These are phyloP conservation scores for Thunnus maccoyii DNA, from an alignment of 2,113 vertebrate species.

Conservation along the genomic window DNA sequence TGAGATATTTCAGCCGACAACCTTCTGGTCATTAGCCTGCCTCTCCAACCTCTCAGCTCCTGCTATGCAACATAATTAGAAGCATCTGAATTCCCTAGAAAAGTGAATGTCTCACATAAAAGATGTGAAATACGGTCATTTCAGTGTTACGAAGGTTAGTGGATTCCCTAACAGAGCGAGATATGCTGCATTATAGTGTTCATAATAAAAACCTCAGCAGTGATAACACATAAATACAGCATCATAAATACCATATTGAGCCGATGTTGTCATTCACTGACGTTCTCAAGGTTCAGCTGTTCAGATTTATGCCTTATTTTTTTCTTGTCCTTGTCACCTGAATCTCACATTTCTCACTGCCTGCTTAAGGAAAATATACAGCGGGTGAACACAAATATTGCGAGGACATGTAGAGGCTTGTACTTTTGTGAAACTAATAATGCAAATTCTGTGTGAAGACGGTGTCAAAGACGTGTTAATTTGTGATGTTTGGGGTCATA, in stretches of 20 bases:
- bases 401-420: neutral
- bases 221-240: slow-evolving; percentile 43
- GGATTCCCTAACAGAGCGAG: neutral
- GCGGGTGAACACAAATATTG: neutral
- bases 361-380: slow-evolving; percentile 1
- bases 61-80: slow-evolving; percentile 47
- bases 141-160: neutral
- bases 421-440: neutral
- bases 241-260: slow-evolving; percentile 36
- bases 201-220: slow-evolving; percentile 30
- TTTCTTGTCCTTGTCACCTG: slow-evolving; percentile 30
- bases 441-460: neutral
- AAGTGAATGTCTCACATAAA: slow-evolving; percentile 10
- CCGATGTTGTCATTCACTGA: slow-evolving; percentile 18
- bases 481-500: neutral
- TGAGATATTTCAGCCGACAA: slow-evolving; percentile 25
- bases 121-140: neutral
- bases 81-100: slow-evolving; percentile 14
- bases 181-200: neutral
- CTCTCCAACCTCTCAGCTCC: slow-evolving; percentile 19
- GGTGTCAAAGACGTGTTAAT: neutral
- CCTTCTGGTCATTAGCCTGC: slow-evolving; percentile 41
- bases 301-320: slow-evolving; percentile 34
- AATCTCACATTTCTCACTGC: slow-evolving; percentile 47
- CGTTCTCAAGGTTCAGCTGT: slow-evolving; percentile 37